Conservation (phyloP, 2,888 invertebrate species). For the Cryptocephalus moraei region DNA sequence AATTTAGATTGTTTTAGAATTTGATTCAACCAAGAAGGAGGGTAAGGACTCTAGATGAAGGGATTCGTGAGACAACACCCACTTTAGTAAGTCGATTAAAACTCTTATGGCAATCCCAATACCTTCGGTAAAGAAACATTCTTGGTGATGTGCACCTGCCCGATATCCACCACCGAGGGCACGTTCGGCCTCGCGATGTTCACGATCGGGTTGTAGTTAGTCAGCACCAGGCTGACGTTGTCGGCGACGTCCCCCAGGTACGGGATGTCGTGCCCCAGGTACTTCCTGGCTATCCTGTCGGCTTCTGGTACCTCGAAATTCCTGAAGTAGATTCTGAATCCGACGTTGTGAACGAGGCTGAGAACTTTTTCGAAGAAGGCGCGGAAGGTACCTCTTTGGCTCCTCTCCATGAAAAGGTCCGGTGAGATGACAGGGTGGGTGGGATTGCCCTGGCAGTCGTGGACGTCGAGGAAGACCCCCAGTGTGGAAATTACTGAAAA, state of each 20-base stretch:
- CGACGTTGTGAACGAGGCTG: constrained; percentile 6
- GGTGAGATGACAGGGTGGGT: constrained; percentile 21
- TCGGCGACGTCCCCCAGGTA: constrained; percentile 14
- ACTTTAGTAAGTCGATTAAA: too few species aligned
- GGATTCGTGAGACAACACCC: too few species aligned
- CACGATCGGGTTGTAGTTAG: constrained; percentile 14
- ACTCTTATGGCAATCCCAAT: too few species aligned
- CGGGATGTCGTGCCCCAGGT: constrained; percentile 21
- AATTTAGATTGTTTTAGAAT: too few species aligned
- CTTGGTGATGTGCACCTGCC: constrained; percentile 11
- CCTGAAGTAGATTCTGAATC: constrained; percentile 11
- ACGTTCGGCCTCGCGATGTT: constrained; percentile 12
- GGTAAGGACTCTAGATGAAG: too few species aligned
- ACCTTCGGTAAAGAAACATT: constrained; percentile 12
- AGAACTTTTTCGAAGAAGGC: neutral
- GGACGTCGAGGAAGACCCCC: constrained; percentile 10
- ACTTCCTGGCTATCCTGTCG: constrained; percentile 11
- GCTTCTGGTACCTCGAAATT: constrained; percentile 9
- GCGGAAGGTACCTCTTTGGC: neutral
- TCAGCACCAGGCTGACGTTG: constrained; percentile 14
- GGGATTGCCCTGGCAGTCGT: constrained; percentile 22
- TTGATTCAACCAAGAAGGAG: too few species aligned
- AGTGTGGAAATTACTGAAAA: constrained; percentile 16
- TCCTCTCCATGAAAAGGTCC: constrained; percentile 7
- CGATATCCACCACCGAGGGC: constrained; percentile 14